phyloP scores from a whole-genome alignment of 2,113 vertebrate genomes.

The Rousettus leschenaultii region DNA sequence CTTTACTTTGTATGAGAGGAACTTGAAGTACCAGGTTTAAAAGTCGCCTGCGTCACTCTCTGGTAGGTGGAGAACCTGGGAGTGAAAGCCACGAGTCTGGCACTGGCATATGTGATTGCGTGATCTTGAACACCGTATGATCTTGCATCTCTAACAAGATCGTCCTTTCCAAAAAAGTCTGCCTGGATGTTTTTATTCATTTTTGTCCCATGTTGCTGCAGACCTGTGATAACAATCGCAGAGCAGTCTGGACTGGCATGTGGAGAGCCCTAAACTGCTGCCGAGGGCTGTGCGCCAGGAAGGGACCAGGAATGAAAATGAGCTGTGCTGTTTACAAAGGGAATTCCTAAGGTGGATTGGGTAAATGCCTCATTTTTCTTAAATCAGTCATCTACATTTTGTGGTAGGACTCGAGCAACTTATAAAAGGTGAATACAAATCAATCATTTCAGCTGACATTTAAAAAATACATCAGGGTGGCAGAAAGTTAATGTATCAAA shows the following conservation, averaged over 20 bases:
- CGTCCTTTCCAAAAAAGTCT: not conserved
- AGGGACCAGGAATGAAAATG: not conserved
- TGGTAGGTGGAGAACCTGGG: not conserved
- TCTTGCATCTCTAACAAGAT: not conserved
- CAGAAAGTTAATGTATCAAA: constrained; percentile 54
- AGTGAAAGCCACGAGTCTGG: not conserved
- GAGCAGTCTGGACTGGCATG: not conserved
- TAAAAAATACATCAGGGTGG: constrained; percentile 44
- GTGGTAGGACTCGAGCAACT: not conserved
- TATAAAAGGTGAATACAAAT: constrained; percentile 40
- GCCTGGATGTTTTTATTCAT: not conserved
- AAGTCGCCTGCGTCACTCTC: not conserved
- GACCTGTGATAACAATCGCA: not conserved
- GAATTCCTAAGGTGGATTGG: not conserved
- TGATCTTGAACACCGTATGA: not conserved
- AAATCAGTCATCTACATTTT: not conserved
- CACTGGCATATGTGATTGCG: not conserved
- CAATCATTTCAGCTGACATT: constrained; percentile 65
- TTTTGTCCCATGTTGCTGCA: not conserved
- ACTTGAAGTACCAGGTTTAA: not conserved
- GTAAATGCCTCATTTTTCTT: constrained; percentile 22
- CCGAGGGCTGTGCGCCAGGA: not conserved
- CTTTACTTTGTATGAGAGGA: not conserved
- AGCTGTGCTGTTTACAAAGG: not conserved
- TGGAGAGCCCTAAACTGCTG: not conserved